Evolutionary conservation across 2,797 vertebrate species (phyloP).

Genomic region (Anabacerthia variegaticeps): DNA sequence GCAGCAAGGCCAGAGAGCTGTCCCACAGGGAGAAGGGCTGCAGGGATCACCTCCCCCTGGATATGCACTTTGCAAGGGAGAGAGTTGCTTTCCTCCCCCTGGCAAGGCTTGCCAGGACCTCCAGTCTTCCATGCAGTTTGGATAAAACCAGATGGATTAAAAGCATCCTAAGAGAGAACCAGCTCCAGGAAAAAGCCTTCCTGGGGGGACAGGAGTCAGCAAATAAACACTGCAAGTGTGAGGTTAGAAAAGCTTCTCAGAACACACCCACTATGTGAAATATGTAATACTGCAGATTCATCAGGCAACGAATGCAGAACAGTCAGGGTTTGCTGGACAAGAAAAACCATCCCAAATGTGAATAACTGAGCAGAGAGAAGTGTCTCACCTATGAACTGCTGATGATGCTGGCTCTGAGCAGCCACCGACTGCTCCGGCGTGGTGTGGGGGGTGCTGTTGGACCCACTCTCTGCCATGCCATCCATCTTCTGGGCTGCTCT

Average conservation of each 20-base stretch:
- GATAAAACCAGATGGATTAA: neutral
- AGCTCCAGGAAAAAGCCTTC: neutral
- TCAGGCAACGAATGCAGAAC: neutral
- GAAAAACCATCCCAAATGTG: neutral
- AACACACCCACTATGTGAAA: neutral
- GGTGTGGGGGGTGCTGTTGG: constrained; percentile 82
- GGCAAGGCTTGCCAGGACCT: neutral
- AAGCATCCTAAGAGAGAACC: neutral
- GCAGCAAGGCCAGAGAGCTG: neutral
- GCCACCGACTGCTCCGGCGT: constrained; percentile 90
- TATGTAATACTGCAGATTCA: neutral
- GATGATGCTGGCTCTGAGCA: constrained; percentile 94
- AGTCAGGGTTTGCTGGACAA: neutral
- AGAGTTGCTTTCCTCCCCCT: neutral
- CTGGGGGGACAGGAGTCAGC: neutral
- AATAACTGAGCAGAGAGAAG: neutral
- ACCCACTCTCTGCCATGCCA: constrained; percentile 83
- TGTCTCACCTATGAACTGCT: constrained; percentile 93
- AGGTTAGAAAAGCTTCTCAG: neutral
- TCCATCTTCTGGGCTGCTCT: constrained; percentile 94
- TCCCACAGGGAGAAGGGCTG: neutral
- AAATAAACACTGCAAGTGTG: neutral
- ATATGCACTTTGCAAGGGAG: neutral
- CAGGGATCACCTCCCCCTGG: neutral
- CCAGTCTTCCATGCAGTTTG: neutral